Evolutionary conservation across 2,113 vertebrate genomes (phyloP).

Genomic region (Pipra filicauda): DNA sequence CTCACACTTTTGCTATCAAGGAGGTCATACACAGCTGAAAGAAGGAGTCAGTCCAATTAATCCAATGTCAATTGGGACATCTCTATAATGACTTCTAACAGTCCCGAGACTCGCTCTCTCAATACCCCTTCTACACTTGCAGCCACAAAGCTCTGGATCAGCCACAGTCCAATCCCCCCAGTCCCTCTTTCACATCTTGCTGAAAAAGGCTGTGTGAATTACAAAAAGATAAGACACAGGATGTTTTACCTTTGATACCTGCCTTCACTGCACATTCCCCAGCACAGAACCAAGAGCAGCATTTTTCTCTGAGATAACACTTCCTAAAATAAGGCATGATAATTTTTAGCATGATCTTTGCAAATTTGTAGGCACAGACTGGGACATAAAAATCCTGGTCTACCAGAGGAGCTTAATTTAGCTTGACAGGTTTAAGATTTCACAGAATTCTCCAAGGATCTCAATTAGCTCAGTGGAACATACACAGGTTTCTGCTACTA

Average conservation of each 20-base stretch:
- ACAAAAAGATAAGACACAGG: not conserved
- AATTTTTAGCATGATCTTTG: not conserved
- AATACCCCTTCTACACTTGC: not conserved
- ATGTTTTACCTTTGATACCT: not conserved
- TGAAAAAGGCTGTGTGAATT: not conserved
- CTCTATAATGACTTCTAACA: not conserved
- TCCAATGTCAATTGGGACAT: rapidly evolving
- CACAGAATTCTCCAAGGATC: not conserved
- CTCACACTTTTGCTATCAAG: not conserved
- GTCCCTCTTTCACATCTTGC: not conserved
- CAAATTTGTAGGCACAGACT: not conserved
- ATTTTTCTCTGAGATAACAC: not conserved
- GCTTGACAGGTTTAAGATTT: not conserved
- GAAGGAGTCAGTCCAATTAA: not conserved
- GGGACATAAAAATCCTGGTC: not conserved
- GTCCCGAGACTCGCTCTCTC: not conserved
- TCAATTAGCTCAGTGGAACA: not conserved
- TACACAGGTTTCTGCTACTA: not conserved
- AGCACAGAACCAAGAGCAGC: not conserved
- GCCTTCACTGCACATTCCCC: not conserved
- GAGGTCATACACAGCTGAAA: not conserved
- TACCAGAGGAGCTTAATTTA: not conserved
- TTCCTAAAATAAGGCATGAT: not conserved
- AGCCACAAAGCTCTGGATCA: not conserved
- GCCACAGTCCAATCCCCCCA: not conserved